A percentile compares a stretch with the other conserved stretches of the same genome.
Evolutionary conservation across 2,797 vertebrate genomes (phyloP).

Genomic region (Mormyrops attenuatus): DNA sequence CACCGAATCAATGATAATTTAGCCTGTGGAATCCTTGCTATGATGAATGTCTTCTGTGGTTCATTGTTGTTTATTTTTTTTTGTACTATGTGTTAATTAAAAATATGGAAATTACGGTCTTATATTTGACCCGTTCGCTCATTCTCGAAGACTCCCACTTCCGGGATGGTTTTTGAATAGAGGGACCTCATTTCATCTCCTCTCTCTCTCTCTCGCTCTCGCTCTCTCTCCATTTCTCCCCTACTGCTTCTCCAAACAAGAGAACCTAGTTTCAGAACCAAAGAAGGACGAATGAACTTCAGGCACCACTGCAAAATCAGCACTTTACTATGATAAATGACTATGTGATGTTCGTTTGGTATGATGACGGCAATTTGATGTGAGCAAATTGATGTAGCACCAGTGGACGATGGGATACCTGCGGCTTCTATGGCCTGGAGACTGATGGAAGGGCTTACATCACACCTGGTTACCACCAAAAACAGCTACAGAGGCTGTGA

Average conservation of each 20-base stretch:
- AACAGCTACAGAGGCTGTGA: background rate
- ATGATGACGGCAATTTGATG: background rate
- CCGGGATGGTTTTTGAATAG: background rate
- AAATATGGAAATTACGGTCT: background rate
- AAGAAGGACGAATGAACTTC: background rate
- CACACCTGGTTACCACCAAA: background rate
- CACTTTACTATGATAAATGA: background rate
- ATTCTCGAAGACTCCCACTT: background rate
- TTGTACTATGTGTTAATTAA: background rate
- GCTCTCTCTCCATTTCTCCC: background rate
- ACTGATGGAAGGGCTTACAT: background rate
- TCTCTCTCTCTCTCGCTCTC: background rate
- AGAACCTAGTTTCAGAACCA: background rate
- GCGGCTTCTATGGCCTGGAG: background rate
- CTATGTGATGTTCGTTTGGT: background rate
- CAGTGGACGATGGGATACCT: background rate
- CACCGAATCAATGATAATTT: background rate
- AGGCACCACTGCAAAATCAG: background rate
- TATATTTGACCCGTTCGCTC: background rate
- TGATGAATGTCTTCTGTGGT: background rate
- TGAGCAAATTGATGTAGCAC: constrained; percentile 4
- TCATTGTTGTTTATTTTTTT: background rate
- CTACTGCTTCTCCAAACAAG: background rate
- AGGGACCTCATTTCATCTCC: background rate
- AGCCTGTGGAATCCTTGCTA: background rate